These are phyloP conservation scores for Caenorhabditis brenneri DNA, from an alignment of 1,140 invertebrate genomes.

Conservation along the genomic window DNA sequence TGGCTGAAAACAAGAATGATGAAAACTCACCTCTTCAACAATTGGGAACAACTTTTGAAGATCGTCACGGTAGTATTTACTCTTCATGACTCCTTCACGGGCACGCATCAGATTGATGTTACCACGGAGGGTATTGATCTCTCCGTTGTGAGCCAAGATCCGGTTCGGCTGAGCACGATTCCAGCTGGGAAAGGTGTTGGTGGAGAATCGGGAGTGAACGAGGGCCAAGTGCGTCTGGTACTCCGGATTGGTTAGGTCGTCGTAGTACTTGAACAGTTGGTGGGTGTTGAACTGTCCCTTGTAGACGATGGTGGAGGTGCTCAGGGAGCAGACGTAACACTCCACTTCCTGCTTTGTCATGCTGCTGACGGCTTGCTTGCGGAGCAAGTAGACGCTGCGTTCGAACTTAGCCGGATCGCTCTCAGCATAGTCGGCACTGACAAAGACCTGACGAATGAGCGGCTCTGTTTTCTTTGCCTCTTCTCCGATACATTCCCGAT, in stretches of 20 bases:
- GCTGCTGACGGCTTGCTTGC: constrained; percentile 88
- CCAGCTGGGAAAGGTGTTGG: constrained; percentile 99
- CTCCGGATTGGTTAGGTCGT: constrained; percentile 79
- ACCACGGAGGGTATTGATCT: constrained; percentile 96
- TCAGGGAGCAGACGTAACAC: constrained; percentile 96
- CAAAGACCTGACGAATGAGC: constrained; percentile 90
- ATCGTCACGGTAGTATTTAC: constrained; percentile 80
- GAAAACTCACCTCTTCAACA: constrained; percentile 79
- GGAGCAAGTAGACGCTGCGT: constrained; percentile 84
- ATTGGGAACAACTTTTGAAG: constrained; percentile 91
- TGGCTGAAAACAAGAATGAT: background rate
- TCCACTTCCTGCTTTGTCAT: constrained; percentile 81
- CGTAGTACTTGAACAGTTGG: constrained; percentile 88
- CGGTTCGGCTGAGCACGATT: constrained; percentile 97
- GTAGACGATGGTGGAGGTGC: constrained; percentile 87
- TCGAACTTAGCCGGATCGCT: constrained; percentile 76
- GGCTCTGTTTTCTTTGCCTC: constrained; percentile 92
- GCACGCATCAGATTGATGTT: constrained; percentile 99
- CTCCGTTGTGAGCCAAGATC: constrained; percentile 95
- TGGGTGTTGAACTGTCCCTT: constrained; percentile 95
- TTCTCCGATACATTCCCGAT: constrained; percentile 83
- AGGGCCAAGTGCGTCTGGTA: constrained; percentile 92
- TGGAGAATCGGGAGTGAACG: constrained; percentile 95
- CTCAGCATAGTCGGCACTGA: constrained; percentile 72
- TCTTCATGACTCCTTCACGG: constrained; percentile 95